phyloP scores from a whole-genome alignment of 2,888 invertebrate species.

The Anorthoa munda region DNA sequence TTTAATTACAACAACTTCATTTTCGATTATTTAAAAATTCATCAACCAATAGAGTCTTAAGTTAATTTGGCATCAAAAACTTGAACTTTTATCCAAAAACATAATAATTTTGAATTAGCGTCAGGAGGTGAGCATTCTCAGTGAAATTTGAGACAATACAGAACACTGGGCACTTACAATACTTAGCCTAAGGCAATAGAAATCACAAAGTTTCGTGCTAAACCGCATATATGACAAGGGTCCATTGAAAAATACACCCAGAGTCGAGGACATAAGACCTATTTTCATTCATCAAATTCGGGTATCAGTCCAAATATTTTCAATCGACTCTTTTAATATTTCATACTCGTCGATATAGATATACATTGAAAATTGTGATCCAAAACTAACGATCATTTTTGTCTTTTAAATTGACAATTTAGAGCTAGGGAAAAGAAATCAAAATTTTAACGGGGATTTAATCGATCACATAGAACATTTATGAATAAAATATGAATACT shows the following conservation, averaged over 20 bases:
- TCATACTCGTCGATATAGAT: constrained; percentile 22
- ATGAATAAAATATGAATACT: constrained; percentile 3
- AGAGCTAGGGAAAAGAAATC: constrained; percentile 21
- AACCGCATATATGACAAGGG: constrained; percentile 34
- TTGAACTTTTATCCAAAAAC: constrained; percentile 4
- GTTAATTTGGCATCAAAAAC: constrained; percentile 28
- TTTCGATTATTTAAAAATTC: not conserved
- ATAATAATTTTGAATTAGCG: constrained; percentile 17
- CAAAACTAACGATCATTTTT: constrained; percentile 52
- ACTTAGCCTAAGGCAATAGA: constrained; percentile 55
- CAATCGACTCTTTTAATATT: constrained; percentile 24
- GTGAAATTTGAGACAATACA: constrained; percentile 3
- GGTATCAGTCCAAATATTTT: constrained; percentile 39
- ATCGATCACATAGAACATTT: not conserved
- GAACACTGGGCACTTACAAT: constrained; percentile 45
- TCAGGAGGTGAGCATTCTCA: constrained; percentile 15
- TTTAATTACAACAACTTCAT: not conserved
- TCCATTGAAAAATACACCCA: constrained; percentile 30
- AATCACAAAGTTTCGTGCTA: constrained; percentile 59
- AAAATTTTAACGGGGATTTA: not conserved
- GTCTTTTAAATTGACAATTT: constrained; percentile 48
- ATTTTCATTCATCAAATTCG: constrained; percentile 45
- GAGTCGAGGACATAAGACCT: constrained; percentile 24
- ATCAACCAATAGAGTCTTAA: constrained; percentile 16
- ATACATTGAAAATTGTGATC: constrained; percentile 53